Base-by-base conservation (phyloP, 2,888 invertebrate species). In the Meiosimyza platycephala region DNA sequence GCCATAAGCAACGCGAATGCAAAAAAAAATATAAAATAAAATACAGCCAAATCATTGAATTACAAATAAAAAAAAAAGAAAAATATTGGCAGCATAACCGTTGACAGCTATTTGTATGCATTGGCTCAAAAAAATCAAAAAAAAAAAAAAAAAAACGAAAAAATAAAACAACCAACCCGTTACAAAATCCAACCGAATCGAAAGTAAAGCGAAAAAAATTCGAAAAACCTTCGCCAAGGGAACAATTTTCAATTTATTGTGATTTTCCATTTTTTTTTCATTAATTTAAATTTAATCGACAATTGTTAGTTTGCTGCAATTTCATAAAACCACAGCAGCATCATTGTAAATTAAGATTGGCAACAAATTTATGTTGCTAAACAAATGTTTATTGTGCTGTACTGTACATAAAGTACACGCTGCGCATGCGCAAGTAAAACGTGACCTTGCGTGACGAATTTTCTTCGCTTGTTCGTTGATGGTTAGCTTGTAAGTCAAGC, bases 91-190 rank as follows among this genome's bases (percentile, higher is more conserved):
- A 18, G n/a, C 74, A 69, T 72, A 73, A 74, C 73, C 57, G 78
- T 74, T 75, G 75, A 76, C 80, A 83, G 82, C 74, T 76, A 82
- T 82, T 81, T 81, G 78, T 79, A 81, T 80, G 82, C 80, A 64
- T n/a, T 22, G 63, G 63, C 63, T 63, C 22, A 22, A 22, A 22
- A 22, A 2, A 22, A 1, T 63, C 16, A 63, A 63, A 57, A 18
- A 48, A 47, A 63, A 50, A 11, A 52, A 40, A 22, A n/a, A n/a
- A n/a, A n/a, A n/a, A n/a, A n/a, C n/a, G n/a, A n/a, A n/a, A n/a
- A n/a, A n/a, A n/a, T n/a, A n/a, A 16, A 57, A 11, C 9, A 52
- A 66, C 40, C 40, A 40, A 40, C 40, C 40, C 40, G 40, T 40
- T 40, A 54, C 22, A 15, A 28, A 54, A 57, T 22, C 28, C 12